Conservation (phyloP, 2,113 vertebrate genomes). For the Chlamydotis undulata region DNA sequence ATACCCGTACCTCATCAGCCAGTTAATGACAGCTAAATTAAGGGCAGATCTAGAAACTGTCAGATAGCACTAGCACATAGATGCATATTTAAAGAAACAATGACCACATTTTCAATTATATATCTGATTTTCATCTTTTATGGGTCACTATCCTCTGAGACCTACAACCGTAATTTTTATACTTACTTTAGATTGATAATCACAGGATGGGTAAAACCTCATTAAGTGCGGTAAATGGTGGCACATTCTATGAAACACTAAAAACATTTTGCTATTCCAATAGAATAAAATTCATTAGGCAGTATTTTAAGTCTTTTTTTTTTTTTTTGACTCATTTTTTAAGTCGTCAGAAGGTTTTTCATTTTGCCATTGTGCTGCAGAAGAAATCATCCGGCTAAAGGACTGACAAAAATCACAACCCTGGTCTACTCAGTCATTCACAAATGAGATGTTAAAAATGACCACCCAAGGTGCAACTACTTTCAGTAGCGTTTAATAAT, state of each 20-base stretch:
- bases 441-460: neutral
- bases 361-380: neutral
- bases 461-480: neutral
- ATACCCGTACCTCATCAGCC: neutral
- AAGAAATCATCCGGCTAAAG: neutral
- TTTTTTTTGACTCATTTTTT: neutral
- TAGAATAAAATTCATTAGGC: neutral
- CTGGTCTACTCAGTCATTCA: neutral
- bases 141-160: constrained; percentile 3
- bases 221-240: neutral
- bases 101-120: neutral
- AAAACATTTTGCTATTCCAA: neutral
- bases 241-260: neutral
- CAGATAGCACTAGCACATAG: neutral
- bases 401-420: neutral
- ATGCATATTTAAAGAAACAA: neutral
- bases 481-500: neutral
- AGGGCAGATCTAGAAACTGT: neutral
- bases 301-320: neutral
- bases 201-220: neutral
- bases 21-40: neutral
- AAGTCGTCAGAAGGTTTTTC: neutral
- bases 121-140: neutral
- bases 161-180: neutral
- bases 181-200: neutral